A percentile compares a stretch with the other conserved stretches of the same genome.
Conservation (phyloP, 23 tunicate genomes). For the Diplosoma virens region DNA sequence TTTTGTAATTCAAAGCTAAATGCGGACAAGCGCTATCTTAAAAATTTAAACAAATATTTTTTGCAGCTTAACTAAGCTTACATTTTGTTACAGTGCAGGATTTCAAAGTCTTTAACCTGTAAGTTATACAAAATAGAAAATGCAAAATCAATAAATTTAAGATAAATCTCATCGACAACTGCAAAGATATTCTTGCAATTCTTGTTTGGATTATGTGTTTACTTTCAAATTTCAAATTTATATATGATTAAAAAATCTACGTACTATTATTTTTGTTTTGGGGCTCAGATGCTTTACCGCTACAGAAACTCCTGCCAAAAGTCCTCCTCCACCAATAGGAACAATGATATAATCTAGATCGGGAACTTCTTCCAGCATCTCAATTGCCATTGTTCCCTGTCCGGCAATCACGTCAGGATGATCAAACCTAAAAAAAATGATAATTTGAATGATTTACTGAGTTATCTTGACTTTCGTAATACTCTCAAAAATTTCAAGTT, state of each 20-base stretch:
- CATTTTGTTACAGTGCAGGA: background rate
- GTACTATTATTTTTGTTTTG: constrained; percentile 61
- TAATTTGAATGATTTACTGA: too few relatives aligned
- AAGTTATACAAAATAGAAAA: too few relatives aligned
- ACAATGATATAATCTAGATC: constrained; percentile 73
- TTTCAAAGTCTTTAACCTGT: background rate
- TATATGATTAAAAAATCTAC: constrained; percentile 1
- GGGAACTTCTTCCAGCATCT: constrained; percentile 62
- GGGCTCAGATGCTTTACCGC: constrained; percentile 69
- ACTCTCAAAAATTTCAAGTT: too few relatives aligned
- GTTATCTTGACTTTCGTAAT: too few relatives aligned
- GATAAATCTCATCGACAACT: background rate
- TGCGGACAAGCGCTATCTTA: too few relatives aligned
- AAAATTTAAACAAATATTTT: background rate
- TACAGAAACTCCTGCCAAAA: constrained; percentile 66
- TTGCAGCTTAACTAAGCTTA: background rate
- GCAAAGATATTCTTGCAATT: background rate
- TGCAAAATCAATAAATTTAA: too few relatives aligned
- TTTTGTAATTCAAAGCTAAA: too few relatives aligned
- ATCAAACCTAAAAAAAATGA: constrained; percentile 58
- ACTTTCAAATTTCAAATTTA: background rate
- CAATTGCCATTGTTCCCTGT: constrained; percentile 83
- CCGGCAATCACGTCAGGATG: constrained; percentile 81
- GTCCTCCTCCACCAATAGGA: constrained; percentile 88
- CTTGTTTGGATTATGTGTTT: background rate